phyloP scores from a whole-genome alignment of 2,888 invertebrate species.

The Druceiella hillmani region DNA sequence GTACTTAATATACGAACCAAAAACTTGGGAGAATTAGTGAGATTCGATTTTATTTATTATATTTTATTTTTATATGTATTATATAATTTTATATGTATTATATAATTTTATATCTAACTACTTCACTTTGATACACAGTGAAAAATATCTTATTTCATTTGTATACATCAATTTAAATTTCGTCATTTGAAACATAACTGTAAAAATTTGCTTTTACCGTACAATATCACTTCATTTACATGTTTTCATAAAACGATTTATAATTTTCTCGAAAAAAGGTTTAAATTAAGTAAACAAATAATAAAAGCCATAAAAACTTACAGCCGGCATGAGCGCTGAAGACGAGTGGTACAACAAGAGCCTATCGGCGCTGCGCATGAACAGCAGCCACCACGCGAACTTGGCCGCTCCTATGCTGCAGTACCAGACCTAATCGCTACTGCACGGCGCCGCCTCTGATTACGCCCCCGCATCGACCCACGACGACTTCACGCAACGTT shows the following conservation, averaged over 20 bases:
- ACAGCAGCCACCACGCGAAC: constrained; percentile 92
- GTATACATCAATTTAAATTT: background rate
- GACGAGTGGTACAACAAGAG: constrained; percentile 99
- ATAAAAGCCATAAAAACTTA: too few relatives aligned
- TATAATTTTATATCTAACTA: background rate
- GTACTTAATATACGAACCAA: too few relatives aligned
- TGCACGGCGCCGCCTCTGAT: constrained; percentile 45
- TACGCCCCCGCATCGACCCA: constrained; percentile 45
- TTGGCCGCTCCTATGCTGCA: constrained; percentile 94
- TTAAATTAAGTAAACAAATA: too few relatives aligned
- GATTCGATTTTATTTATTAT: too few relatives aligned
- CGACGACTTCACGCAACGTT: constrained; percentile 45
- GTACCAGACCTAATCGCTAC: constrained; percentile 89
- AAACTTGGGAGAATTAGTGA: too few relatives aligned
- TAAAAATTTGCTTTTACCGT: too few relatives aligned
- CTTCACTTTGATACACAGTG: background rate
- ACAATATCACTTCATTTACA: too few relatives aligned
- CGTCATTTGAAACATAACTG: too few relatives aligned
- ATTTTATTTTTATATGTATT: background rate
- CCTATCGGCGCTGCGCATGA: constrained; percentile 94
- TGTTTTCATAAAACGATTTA: too few relatives aligned
- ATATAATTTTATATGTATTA: background rate
- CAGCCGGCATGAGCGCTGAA: constrained; percentile 85
- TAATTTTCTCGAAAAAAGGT: too few relatives aligned
- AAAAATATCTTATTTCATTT: background rate